These are phyloP conservation scores for Barypeithes pellucidus DNA, from an alignment of 2,888 invertebrate species.

Conservation along the genomic window DNA sequence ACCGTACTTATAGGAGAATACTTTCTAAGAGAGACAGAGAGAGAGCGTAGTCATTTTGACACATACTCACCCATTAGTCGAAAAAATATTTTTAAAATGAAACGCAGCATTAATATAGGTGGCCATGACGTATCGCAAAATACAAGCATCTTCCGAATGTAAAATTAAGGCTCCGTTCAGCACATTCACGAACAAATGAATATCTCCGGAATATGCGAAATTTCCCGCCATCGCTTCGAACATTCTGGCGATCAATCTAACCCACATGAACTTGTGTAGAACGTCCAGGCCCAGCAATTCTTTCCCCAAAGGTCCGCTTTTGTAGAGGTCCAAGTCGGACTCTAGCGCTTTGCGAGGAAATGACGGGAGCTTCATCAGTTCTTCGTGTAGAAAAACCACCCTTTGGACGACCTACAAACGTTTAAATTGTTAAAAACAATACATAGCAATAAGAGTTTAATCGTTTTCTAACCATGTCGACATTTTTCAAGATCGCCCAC, in stretches of 20 bases:
- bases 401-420: slow-evolving; percentile 96
- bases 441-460: too few species aligned
- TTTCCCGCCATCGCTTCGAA: slow-evolving; percentile 98
- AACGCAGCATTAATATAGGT: slow-evolving; percentile 98
- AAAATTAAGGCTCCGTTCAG: slow-evolving; percentile 96
- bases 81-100: slow-evolving; percentile 99
- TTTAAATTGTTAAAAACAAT: too few species aligned
- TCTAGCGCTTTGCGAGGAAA: slow-evolving; percentile 99
- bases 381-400: slow-evolving; percentile 98
- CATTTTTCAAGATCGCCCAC: slow-evolving; percentile 94
- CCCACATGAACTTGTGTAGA: slow-evolving; percentile 99
- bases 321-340: slow-evolving; percentile 94
- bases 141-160: slow-evolving; percentile 97
- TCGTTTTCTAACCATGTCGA: slow-evolving; percentile 88
- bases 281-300: slow-evolving; percentile 87
- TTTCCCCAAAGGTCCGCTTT: slow-evolving; percentile 91
- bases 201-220: slow-evolving; percentile 96
- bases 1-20: background rate
- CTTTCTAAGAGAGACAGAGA: too few species aligned
- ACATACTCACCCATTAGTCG: slow-evolving; percentile 88
- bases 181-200: slow-evolving; percentile 97
- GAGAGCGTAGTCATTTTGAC: too few species aligned
- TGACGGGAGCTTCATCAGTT: slow-evolving; percentile 97
- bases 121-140: slow-evolving; percentile 95
- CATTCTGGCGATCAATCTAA: slow-evolving; percentile 95